Evolutionary conservation across 2,888 invertebrate genomes (phyloP), one percentile per base, ranked within the genome.

Genomic region (Rhogogaster chlorosoma): DNA sequence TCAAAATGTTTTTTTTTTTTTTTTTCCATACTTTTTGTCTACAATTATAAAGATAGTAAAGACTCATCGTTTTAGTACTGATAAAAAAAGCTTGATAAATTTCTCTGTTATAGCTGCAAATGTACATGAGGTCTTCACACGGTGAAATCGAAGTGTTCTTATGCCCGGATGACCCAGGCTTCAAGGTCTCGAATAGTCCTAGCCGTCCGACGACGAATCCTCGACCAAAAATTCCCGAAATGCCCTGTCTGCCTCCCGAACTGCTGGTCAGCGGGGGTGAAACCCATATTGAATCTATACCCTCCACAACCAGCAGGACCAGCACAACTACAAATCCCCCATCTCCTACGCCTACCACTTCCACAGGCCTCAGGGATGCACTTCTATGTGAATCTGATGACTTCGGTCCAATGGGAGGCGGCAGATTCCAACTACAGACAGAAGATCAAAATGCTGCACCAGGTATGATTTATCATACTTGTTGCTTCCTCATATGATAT

Each of bases 71-170:
- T 75, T n/a, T 18, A 18, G 18, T 49, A 26, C 45, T 53, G 29
- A 45, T 49, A 77, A 42, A 73, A 73, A 10, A 10, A 12, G 73
- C 42, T 73, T n/a, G 38, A 12, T 29, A 42, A 45, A 73, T 73
- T 73, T 67, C 67, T 84, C 73, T 32, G 36, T 90, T 89, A 57
- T 94, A 96, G 96, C 95, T 96, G 89, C 96, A 97, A 95, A 98
- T 99, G 93, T 97, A 98, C 94, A 96, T 99, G 94, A 98, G 98
- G 94, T 98, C 98, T 89, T 96, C 96, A 90, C 96, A 96, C 88
- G 98, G 98, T 85, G 98, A 98, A 94, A 99, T 99, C 89, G 98
- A 99, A 94, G 99, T 99, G 86, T 99, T 97, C 95, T 95, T 99
- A 87, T 99, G 98, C 95, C 98, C 98, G 78, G 98, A 99, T 83